Evolutionary conservation across 2,113 vertebrate species (phyloP).

Genomic region (Platichthys stellatus): DNA sequence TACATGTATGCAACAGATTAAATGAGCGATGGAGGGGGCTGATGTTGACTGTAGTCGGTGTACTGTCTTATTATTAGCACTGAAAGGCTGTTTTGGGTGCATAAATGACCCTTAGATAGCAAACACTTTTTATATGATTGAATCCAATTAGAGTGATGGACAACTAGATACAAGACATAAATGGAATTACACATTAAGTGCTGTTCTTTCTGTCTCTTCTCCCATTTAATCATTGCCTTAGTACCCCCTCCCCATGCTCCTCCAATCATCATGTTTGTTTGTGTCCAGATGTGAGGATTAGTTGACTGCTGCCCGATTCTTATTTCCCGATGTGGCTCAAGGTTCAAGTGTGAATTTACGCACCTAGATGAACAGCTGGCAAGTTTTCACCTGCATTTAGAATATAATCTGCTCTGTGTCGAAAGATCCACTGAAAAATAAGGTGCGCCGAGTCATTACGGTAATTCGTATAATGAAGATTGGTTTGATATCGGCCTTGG

Average conservation of each 20-base stretch:
- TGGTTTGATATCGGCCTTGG: background rate
- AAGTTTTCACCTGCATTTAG: background rate
- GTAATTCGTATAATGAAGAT: conserved; percentile 21
- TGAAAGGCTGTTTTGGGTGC: conserved; percentile 66
- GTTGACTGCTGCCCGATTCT: conserved; percentile 19
- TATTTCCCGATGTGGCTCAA: conserved; percentile 14
- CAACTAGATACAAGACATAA: conserved; percentile 39
- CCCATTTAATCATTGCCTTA: conserved; percentile 74
- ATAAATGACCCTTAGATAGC: conserved; percentile 45
- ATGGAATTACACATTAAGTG: conserved; percentile 58
- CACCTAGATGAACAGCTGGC: conserved; percentile 1
- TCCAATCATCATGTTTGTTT: conserved; percentile 40
- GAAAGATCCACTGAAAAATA: conserved; percentile 1
- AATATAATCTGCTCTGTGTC: conserved; percentile 8
- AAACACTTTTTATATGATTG: conserved; percentile 74
- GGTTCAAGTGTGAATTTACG: conserved; percentile 12
- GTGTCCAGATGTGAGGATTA: conserved; percentile 43
- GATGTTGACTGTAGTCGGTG: conserved; percentile 64
- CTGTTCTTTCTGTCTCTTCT: conserved; percentile 62
- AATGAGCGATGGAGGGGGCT: conserved; percentile 25
- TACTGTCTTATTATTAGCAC: conserved; percentile 76
- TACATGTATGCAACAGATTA: conserved; percentile 63
- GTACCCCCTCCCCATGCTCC: conserved; percentile 49
- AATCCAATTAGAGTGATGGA: conserved; percentile 63
- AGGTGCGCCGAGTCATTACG: conserved; percentile 1